Conservation (phyloP, 2,113 vertebrate species). For the Thomomys bottae region DNA sequence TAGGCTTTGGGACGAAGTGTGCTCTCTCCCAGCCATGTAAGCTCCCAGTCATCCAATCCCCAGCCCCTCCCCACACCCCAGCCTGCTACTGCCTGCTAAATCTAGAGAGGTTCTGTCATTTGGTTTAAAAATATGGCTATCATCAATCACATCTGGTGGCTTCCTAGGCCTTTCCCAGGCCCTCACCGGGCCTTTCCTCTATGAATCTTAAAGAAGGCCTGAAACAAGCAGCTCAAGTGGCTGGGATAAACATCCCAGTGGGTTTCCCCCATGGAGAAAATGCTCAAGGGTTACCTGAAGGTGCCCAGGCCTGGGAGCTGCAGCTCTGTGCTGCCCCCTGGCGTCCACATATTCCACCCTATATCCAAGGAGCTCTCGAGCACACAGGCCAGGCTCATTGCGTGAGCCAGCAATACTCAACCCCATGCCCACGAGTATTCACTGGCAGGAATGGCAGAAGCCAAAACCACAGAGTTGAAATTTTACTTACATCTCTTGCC, state of each 20-base stretch:
- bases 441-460: background rate
- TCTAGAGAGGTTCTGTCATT: background rate
- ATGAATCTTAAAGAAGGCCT: background rate
- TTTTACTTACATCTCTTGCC: conserved; percentile 3
- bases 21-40: background rate
- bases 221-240: background rate
- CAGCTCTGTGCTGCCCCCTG: conserved; percentile 63
- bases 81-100: background rate
- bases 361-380: background rate
- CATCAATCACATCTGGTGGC: conserved; percentile 38
- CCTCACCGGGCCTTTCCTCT: conserved; percentile 41
- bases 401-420: background rate
- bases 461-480: background rate
- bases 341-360: conserved; percentile 17
- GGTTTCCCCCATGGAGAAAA: conserved; percentile 5
- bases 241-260: background rate
- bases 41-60: background rate
- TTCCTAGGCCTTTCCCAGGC: conserved; percentile 45
- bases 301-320: accelerated
- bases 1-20: background rate
- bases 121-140: conserved; percentile 32
- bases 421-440: background rate
- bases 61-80: accelerated
- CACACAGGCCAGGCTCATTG: too few relatives aligned
- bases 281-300: background rate